Base-by-base conservation (phyloP, 2,797 vertebrate species). In the Sebastiscus tertius region DNA sequence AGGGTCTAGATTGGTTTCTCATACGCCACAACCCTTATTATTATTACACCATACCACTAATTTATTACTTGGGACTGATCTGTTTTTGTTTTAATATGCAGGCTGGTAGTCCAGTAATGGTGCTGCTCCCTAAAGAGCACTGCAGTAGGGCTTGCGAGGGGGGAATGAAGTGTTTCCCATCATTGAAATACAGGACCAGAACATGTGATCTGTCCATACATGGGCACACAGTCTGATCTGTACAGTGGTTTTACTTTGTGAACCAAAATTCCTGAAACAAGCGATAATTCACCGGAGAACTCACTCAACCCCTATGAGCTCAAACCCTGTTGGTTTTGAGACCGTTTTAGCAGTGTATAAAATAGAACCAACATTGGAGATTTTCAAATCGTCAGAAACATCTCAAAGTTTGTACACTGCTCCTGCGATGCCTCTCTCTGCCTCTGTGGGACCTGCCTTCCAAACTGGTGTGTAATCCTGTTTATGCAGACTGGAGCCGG, bases 201-300 rank as follows among this genome's bases (percentile, higher is more conserved):
- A 22, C 78, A 80, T 0, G 4, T 76, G 72, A 75, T 52, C 46
- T 27, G 63, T 66, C 85, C 85, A 74, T 84, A 86, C 77, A 87
- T 85, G 85, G 85, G 67, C 75, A 87, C 39, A 84, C 39, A 67
- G 62, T 46, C 63, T 7, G 29, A 55, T 58, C 61, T 54, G 60
- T 24, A 27, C 31, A 5, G 39, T 52, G 3, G 58, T 39, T 33
- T 63, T 5, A 79, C 52, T 56, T 39, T 18, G 18, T 9, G 9
- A 12, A 14, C 39, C 39, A 14, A 42, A 42, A 14, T 42, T 42
- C 39, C 0, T 42, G 39, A 42, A 42, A 14, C 39, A 42, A 14
- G 39, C 39, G 5, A 42, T 42, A 42, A 42, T 42, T 42, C 39
- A 42, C 13, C 4, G 11, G 2, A 54, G 5, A 27, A 8, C 10